phyloP scores from a whole-genome alignment of 2,888 invertebrate genomes.

The Apamea sordens region DNA sequence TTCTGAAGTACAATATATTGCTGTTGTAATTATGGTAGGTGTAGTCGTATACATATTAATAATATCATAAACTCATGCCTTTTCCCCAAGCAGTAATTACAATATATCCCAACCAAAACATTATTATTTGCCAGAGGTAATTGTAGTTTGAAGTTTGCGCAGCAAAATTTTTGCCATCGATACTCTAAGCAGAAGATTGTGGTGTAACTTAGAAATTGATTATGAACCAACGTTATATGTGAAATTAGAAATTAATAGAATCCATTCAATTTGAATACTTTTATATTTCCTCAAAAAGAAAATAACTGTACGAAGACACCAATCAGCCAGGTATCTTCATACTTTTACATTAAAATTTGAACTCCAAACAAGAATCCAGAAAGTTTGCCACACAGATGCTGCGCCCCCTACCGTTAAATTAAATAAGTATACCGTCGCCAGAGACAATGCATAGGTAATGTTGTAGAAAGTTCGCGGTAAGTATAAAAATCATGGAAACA shows the following conservation, averaged over 20 bases:
- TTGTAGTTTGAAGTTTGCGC: no score
- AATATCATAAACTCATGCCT: not conserved
- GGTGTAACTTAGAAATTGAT: not conserved
- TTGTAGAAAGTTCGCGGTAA: conserved; percentile 78
- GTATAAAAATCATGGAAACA: conserved; percentile 88
- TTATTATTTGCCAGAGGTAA: not conserved
- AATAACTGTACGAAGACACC: not conserved
- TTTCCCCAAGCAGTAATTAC: not conserved
- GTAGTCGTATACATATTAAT: not conserved
- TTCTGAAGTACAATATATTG: no score
- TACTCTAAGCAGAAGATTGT: no score
- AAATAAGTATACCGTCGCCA: conserved; percentile 79
- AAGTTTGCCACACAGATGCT: conserved; percentile 63
- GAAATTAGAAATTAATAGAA: not conserved
- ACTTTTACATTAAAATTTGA: conserved; percentile 66
- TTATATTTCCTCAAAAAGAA: not conserved
- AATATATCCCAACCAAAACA: not conserved
- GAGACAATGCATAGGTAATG: conserved; percentile 89
- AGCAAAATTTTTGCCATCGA: no score
- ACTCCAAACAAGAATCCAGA: conserved; percentile 56
- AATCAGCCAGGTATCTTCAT: conserved; percentile 54
- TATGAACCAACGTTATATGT: not conserved
- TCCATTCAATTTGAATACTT: not conserved
- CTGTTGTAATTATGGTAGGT: not conserved
- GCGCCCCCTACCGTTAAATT: conserved; percentile 76